Conservation (phyloP, 2,797 vertebrate species). For the Buphagus erythrorhynchus region DNA sequence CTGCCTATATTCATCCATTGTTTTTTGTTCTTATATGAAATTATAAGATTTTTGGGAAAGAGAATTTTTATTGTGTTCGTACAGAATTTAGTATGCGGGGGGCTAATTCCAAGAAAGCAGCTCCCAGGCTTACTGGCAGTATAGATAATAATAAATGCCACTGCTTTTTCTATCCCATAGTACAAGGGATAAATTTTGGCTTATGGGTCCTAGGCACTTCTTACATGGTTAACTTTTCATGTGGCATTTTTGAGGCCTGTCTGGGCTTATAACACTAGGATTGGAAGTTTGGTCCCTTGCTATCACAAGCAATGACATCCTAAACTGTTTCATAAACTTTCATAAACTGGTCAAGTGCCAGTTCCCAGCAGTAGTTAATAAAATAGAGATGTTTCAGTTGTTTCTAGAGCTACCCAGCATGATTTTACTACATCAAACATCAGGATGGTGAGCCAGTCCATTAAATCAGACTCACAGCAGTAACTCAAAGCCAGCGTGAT, state of each 20-base stretch:
- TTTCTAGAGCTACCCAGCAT: slow-evolving; percentile 32
- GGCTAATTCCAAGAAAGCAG: not conserved
- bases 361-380: slow-evolving; percentile 8
- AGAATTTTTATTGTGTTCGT: slow-evolving; percentile 28
- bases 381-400: not conserved
- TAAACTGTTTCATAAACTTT: not conserved
- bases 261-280: not conserved
- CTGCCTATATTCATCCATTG: slow-evolving; percentile 56
- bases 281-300: not conserved
- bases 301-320: not conserved
- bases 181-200: not conserved
- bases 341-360: not conserved
- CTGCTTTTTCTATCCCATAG: not conserved
- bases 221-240: not conserved
- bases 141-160: not conserved
- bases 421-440: slow-evolving; percentile 7
- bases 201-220: not conserved
- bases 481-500: not conserved
- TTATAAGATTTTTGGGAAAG: slow-evolving; percentile 26
- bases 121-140: not conserved
- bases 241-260: not conserved
- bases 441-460: not conserved
- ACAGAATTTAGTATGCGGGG: not conserved
- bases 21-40: slow-evolving; percentile 52
- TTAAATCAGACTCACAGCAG: not conserved